Conservation (phyloP, 2,113 vertebrate genomes). For the Ageneiosus marmoratus region DNA sequence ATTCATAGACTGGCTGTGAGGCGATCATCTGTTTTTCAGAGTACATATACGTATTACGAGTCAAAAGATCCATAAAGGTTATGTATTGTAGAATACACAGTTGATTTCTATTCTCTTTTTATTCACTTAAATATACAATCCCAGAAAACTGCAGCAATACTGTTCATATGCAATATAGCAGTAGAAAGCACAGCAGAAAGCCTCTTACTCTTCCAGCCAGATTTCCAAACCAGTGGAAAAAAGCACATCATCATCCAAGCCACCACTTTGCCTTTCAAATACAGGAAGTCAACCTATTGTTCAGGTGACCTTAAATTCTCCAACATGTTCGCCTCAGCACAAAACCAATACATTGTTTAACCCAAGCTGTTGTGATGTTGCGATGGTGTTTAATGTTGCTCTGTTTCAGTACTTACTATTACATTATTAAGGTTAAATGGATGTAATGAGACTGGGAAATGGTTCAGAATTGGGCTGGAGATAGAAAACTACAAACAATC, state of each 20-base stretch:
- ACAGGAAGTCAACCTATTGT: slow-evolving; percentile 54
- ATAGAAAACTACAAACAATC: background rate
- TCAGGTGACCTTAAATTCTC: slow-evolving; percentile 48
- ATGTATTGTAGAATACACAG: background rate
- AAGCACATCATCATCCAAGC: background rate
- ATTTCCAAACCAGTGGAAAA: slow-evolving; percentile 9
- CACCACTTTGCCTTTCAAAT: slow-evolving; percentile 51
- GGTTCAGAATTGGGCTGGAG: background rate
- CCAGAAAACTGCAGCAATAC: no score
- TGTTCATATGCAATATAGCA: no score
- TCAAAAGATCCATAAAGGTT: background rate
- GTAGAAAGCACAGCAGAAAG: background rate
- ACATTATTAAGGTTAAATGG: background rate
- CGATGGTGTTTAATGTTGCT: background rate
- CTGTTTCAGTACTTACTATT: background rate
- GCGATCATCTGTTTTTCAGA: background rate
- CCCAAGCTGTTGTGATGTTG: no score
- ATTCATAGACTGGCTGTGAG: background rate
- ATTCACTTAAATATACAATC: background rate
- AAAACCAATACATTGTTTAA: background rate
- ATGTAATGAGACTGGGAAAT: background rate
- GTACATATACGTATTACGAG: background rate
- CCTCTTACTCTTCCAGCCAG: background rate
- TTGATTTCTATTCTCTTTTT: background rate
- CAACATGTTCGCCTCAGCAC: background rate